These are phyloP conservation scores for Cavia porcellus DNA, from an alignment of 2,113 vertebrate species.

Conservation along the genomic window DNA sequence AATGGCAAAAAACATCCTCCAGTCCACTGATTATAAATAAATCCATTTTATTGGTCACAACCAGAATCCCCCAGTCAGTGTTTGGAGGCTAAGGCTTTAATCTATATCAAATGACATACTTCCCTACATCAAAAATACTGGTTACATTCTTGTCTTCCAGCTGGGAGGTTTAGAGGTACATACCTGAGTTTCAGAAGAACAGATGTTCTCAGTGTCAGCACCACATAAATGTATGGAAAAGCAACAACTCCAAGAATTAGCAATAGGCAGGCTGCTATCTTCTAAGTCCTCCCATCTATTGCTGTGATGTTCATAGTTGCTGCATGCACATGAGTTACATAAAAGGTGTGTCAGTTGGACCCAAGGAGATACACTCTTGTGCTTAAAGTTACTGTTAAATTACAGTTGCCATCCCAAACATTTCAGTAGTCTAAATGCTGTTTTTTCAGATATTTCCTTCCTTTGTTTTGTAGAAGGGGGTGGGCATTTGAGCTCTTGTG, in stretches of 20 bases:
- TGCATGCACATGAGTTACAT: neutral
- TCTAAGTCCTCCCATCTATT: neutral
- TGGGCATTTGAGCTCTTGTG: neutral
- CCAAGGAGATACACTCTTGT: neutral
- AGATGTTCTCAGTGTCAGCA: neutral
- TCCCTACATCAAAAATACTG: neutral
- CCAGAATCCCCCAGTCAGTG: neutral
- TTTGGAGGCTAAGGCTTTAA: neutral
- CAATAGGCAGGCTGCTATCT: neutral
- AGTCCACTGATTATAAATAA: neutral
- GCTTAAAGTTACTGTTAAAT: neutral
- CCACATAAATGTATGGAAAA: neutral
- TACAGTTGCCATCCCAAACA: neutral
- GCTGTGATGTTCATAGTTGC: neutral
- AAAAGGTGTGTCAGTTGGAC: neutral
- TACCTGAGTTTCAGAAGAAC: neutral
- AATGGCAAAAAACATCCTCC: neutral
- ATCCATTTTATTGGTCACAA: neutral
- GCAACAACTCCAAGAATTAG: neutral
- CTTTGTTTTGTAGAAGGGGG: neutral
- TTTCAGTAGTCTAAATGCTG: neutral
- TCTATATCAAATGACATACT: neutral
- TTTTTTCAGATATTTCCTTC: neutral
- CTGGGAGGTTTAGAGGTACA: neutral
- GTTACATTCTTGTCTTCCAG: neutral